Evolutionary conservation across 2,113 vertebrate genomes (phyloP).

Genomic region (Ursus arctos): DNA sequence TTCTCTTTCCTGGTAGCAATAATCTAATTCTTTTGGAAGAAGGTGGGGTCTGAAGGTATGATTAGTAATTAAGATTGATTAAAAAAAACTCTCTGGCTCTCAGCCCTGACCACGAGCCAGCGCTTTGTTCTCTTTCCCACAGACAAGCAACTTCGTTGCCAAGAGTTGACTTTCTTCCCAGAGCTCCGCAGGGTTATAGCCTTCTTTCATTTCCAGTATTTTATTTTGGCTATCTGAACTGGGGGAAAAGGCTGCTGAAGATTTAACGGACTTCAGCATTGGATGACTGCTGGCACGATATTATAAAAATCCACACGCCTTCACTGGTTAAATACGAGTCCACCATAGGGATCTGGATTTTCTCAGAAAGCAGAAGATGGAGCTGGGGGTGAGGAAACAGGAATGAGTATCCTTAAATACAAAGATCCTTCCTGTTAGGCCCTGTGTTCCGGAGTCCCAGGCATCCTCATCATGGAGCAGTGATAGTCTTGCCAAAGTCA

Average conservation of each 20-base stretch:
- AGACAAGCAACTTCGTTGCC: slow-evolving; percentile 17
- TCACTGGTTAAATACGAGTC: neutral
- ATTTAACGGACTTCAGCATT: neutral
- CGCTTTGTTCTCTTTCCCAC: neutral
- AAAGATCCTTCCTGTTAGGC: neutral
- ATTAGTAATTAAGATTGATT: neutral
- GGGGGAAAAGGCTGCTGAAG: neutral
- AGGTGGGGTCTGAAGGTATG: neutral
- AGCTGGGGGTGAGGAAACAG: neutral
- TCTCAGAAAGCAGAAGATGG: neutral
- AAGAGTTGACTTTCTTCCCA: neutral
- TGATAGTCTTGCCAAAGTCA: neutral
- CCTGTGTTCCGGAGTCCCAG: neutral
- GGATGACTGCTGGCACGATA: neutral
- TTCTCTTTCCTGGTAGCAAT: neutral
- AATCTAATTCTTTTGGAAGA: slow-evolving; percentile 25
- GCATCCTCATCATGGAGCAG: neutral
- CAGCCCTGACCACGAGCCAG: neutral
- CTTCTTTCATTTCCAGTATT: slow-evolving; percentile 35
- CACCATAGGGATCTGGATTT: neutral
- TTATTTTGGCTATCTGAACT: slow-evolving; percentile 24
- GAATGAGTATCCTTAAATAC: neutral
- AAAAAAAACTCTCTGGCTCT: neutral
- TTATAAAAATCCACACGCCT: neutral
- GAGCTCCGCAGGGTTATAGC: neutral